Evolutionary conservation across 2,113 vertebrate species (phyloP), one percentile per base, ranked within the genome.

Genomic region (Callocephalon fimbriatum): DNA sequence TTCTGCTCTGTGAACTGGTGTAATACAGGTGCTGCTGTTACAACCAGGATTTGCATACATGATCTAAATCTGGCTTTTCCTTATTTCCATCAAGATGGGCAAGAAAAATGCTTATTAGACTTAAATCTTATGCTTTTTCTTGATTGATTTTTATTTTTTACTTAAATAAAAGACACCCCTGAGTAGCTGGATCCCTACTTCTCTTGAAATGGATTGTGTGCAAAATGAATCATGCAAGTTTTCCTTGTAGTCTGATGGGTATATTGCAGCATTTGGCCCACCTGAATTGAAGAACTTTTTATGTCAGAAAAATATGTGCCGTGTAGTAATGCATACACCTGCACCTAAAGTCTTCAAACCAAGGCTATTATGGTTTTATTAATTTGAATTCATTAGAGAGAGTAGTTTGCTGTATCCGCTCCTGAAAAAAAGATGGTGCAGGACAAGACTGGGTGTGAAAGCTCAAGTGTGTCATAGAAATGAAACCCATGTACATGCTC

Each of bases 81-180:
- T 42, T 68, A 14, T 7, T 45, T 10, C 20, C 14, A 6, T 95
- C 51, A 16, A 92, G 32, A 20, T 90, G 19, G 6, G 8, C 2
- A 18, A 85, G 7, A 40, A 97, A 35, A 45, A 90, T 38, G 7
- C 61, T 73, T 38, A 65, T 12, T 45, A 97, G 23, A 3, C 80
- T 66, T 37, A 96, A 38, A 6, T 29, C 4, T 44, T 53, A 63
- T 9, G 68, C 62, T 48, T 9, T 86, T 42, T 23, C 67, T 93
- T 97, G 92, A 67, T 61, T 97, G 10, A 38, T 13, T 3, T 31
- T 12, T 10, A 88, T 4, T 29, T 15, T 9, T 92, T 58, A n/a
- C 90, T 97, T 59, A 94, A 67, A 73, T 97, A 97, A 95, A 72
- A 95, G 86, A 23, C 58, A 14, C 78, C 47, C 42, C 97, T 91